phyloP scores from a whole-genome alignment of 2,888 invertebrate species.

The Apotomis turbidana region DNA sequence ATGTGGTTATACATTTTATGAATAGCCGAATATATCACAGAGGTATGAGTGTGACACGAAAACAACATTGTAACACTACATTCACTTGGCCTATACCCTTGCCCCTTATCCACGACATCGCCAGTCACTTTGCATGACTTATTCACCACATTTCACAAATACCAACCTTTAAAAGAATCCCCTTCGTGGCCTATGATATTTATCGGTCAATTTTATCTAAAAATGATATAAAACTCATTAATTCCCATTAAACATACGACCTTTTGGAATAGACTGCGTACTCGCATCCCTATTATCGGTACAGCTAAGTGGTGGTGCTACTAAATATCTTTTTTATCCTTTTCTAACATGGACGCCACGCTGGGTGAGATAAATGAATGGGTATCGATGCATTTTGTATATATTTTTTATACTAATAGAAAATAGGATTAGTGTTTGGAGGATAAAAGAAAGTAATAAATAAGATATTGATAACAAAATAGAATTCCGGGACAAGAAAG shows the following conservation, averaged over 20 bases:
- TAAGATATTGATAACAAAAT: slow-evolving; percentile 14
- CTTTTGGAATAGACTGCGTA: not conserved
- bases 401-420: slow-evolving; percentile 18
- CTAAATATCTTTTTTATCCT: slow-evolving; percentile 27
- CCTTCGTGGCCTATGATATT: slow-evolving; percentile 10
- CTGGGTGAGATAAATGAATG: slow-evolving; percentile 30
- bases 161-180: not conserved
- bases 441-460: slow-evolving; percentile 13
- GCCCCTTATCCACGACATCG: not conserved
- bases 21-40: too few relatives aligned
- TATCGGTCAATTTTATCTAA: slow-evolving; percentile 1
- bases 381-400: slow-evolving; percentile 20
- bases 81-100: not conserved
- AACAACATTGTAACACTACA: not conserved
- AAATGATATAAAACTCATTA: slow-evolving; percentile 1
- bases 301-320: slow-evolving; percentile 23
- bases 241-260: not conserved
- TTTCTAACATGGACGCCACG: slow-evolving; percentile 12
- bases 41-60: not conserved
- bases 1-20: too few relatives aligned
- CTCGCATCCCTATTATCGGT: slow-evolving; percentile 9
- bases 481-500: not conserved
- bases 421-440: slow-evolving; percentile 14
- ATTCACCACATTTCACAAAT: slow-evolving; percentile 11
- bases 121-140: not conserved